Evolutionary conservation across 2,113 vertebrate genomes (phyloP), one percentile per base, ranked within the genome.

Genomic region (Alosa alosa): DNA sequence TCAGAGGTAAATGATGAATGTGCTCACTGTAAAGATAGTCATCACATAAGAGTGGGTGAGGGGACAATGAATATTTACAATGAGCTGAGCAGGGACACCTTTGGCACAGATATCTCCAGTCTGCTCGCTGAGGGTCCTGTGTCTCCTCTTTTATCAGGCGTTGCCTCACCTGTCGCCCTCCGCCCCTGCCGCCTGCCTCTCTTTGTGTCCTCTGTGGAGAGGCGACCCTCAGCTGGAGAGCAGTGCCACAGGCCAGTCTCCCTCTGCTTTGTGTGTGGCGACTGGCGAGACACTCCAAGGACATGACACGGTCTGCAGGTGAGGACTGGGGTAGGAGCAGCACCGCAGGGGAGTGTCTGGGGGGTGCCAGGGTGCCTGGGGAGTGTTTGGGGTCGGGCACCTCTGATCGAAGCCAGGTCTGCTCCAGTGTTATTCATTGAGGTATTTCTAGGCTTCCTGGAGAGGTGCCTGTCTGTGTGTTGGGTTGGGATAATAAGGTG

Each of bases 161-260:
- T 15, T 15, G n/a, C 25, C 64, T 72, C 64, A 2, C n/a, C 64
- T 72, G 8, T 72, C 31, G 25, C 10, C 13, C 64, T 6, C 25
- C 13, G 25, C 64, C 64, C 10, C 13, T 25, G 25, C 25, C 13
- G 25, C 64, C 64, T 9, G 25, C 1, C 92, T 91, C 93, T 92
- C 93, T 90, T 88, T 44, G 82, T 83, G 81, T 75, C 82, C 64
- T 86, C 81, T 72, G 82, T 91, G 93, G 94, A 93, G 93, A 92
- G 91, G 93, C 93, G 93, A 91, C 93, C 93, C 93, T 94, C 93
- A 94, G 92, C 93, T 94, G 94, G 94, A 92, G 91, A 91, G 92
- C 90, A 92, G 86, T 75, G 92, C 94, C 91, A 91, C 86, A 84
- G 93, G 94, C 93, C 49, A 91, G 60, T 88, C 93, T 89, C 89